These are phyloP conservation scores for Tolypeutes matacus DNA, from an alignment of 2,797 vertebrate species.

Conservation along the genomic window DNA sequence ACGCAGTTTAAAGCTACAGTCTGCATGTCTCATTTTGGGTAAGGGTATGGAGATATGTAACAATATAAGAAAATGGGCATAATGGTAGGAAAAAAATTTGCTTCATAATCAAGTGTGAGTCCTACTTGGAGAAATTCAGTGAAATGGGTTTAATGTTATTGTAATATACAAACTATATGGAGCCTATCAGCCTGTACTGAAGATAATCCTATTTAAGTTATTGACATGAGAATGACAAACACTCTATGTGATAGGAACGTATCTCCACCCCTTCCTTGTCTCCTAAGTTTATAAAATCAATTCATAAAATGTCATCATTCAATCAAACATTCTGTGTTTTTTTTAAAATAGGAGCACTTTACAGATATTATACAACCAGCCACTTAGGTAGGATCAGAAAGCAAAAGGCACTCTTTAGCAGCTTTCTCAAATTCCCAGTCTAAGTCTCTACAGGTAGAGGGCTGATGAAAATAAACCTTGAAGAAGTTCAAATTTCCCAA, in stretches of 20 bases:
- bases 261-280: slow-evolving; percentile 38
- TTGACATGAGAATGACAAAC: neutral
- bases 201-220: neutral
- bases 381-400: neutral
- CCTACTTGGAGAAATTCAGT: neutral
- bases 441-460: neutral
- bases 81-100: neutral
- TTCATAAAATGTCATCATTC: slow-evolving; percentile 40
- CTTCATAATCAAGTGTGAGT: neutral
- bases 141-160: neutral
- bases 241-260: neutral
- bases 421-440: slow-evolving; percentile 27
- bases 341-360: neutral
- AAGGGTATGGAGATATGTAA: rapidly evolving
- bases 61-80: neutral
- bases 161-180: neutral
- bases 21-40: neutral
- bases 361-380: neutral
- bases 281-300: slow-evolving; percentile 43
- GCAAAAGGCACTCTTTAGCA: neutral
- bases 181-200: neutral
- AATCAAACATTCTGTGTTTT: neutral
- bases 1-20: neutral
- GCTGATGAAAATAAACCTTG: slow-evolving; percentile 59
- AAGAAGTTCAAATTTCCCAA: slow-evolving; percentile 56